Conservation (phyloP, 2,113 vertebrate species). For the Anoplopoma fimbria region DNA sequence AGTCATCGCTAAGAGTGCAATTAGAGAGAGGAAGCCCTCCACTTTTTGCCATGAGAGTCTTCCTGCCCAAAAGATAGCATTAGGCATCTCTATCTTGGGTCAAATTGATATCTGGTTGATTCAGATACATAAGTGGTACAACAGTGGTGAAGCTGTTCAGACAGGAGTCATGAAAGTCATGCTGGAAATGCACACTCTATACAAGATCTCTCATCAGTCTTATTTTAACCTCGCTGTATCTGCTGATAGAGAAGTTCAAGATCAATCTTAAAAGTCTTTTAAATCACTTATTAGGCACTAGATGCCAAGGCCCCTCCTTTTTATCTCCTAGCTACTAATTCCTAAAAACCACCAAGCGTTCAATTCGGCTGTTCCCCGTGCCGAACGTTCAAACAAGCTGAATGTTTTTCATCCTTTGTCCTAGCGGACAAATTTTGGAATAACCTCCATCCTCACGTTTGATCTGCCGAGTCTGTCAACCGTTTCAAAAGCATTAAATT, state of each 20-base stretch:
- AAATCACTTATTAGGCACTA: background rate
- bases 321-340: background rate
- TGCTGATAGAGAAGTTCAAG: background rate
- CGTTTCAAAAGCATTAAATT: too few relatives aligned
- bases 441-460: too few relatives aligned
- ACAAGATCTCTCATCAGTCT: background rate
- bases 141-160: background rate
- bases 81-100: slow-evolving; percentile 8
- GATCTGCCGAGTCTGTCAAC: too few relatives aligned
- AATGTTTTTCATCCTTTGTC: too few relatives aligned
- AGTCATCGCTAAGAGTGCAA: slow-evolving; percentile 71
- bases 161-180: background rate
- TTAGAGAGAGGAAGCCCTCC: slow-evolving; percentile 49
- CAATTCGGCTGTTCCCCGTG: too few relatives aligned
- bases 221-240: background rate
- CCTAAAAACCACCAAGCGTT: too few relatives aligned
- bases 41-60: slow-evolving; percentile 1
- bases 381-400: too few relatives aligned
- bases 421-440: too few relatives aligned
- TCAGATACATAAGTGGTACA: background rate
- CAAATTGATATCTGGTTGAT: background rate
- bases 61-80: slow-evolving; percentile 21
- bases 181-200: background rate
- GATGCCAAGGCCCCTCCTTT: background rate
- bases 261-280: background rate